Evolutionary conservation across 2,888 invertebrate genomes (phyloP).

Genomic region (Idaea aversata): DNA sequence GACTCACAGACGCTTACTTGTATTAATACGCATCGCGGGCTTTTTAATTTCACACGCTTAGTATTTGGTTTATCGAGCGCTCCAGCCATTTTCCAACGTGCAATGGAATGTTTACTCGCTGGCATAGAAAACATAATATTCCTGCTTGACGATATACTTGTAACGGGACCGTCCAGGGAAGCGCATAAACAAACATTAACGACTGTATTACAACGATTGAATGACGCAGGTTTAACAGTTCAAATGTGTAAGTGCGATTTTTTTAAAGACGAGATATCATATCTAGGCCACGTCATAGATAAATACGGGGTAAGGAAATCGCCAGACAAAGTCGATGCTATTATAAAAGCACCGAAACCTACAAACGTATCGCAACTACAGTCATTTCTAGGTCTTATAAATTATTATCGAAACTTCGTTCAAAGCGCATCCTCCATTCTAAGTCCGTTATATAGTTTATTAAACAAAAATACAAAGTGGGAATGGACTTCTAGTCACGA

Average conservation of each 20-base stretch:
- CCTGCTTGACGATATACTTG: too few relatives aligned
- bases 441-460: background rate
- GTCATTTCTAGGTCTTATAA: background rate
- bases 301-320: slow-evolving; percentile 11
- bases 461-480: slow-evolving; percentile 7
- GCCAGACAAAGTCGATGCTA: background rate
- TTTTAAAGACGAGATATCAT: slow-evolving; percentile 10
- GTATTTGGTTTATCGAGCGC: background rate
- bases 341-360: background rate
- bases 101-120: too few relatives aligned
- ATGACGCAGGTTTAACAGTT: background rate
- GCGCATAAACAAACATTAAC: background rate
- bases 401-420: background rate
- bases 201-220: background rate
- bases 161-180: background rate
- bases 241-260: slow-evolving; percentile 12
- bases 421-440: background rate
- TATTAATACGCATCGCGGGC: background rate
- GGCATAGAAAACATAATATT: too few relatives aligned
- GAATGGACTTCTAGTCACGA: slow-evolving; percentile 19
- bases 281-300: slow-evolving; percentile 18
- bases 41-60: background rate
- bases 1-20: background rate
- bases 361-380: background rate
- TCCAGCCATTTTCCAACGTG: background rate